phyloP scores from a whole-genome alignment of 2,797 vertebrate species.

The Aulostomus chinensis region DNA sequence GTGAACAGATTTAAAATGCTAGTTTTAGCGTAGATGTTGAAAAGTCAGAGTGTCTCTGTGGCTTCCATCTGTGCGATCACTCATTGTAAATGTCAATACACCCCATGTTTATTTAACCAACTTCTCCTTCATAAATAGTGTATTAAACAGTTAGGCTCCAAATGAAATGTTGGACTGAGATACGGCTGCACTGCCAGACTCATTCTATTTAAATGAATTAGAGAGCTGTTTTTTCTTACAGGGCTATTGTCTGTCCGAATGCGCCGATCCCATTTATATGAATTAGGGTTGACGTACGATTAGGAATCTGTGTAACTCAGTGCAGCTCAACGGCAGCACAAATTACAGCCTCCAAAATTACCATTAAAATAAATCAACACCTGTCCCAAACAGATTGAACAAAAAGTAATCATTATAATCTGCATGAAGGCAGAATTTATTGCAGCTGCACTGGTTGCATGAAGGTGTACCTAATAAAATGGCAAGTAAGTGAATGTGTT shows the following conservation, averaged over 20 bases:
- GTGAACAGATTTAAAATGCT: too few species aligned
- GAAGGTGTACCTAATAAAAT: too few species aligned
- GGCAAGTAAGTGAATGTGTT: slow-evolving; percentile 12
- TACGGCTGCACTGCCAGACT: not conserved
- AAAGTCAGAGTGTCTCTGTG: not conserved
- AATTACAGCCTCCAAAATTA: too few species aligned
- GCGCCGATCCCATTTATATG: not conserved
- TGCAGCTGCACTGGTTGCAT: not conserved
- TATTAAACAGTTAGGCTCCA: not conserved
- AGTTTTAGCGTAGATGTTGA: too few species aligned
- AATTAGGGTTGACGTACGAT: too few species aligned
- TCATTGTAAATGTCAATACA: slow-evolving; percentile 21
- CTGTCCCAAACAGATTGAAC: too few species aligned
- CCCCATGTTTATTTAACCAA: slow-evolving; percentile 8
- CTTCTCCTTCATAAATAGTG: not conserved
- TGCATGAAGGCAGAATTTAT: not conserved
- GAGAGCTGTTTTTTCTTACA: not conserved
- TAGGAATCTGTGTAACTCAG: too few species aligned
- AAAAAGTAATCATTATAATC: too few species aligned
- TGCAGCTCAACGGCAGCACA: too few species aligned
- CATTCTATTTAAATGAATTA: not conserved
- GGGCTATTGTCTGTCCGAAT: not conserved
- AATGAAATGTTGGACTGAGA: not conserved
- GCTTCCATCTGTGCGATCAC: slow-evolving; percentile 3
- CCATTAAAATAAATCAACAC: too few species aligned